A percentile compares a stretch with the other conserved stretches of the same genome.
Conservation (phyloP, 2,113 vertebrate species). For the Crotalus helleri region DNA sequence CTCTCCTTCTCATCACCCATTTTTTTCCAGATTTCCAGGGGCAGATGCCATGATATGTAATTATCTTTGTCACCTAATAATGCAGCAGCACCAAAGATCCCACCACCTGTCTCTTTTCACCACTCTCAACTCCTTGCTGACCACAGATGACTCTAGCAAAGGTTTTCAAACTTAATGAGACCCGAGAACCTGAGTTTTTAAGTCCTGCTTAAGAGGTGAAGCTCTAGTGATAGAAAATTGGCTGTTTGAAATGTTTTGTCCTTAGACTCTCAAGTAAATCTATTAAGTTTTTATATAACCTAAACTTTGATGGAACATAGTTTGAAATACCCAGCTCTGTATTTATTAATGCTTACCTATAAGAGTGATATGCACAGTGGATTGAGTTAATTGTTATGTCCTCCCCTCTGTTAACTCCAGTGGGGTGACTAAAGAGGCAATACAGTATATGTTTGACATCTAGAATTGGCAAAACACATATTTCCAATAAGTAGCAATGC, state of each 20-base stretch:
- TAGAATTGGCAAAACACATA: neutral
- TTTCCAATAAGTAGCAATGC: neutral
- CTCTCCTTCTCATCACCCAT: neutral
- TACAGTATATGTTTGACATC: neutral
- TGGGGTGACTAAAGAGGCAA: neutral
- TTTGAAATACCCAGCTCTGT: too few species aligned
- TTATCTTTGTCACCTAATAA: neutral
- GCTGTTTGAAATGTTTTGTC: neutral
- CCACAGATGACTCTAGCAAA: neutral
- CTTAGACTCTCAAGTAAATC: neutral
- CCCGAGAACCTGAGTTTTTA: neutral
- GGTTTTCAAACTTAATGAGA: neutral
- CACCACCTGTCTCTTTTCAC: neutral
- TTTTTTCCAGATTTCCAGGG: neutral
- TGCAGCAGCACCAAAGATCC: neutral
- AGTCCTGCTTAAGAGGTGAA: neutral
- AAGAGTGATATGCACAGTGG: too few species aligned
- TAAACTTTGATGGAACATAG: too few species aligned
- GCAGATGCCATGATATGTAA: neutral
- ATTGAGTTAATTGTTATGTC: neutral
- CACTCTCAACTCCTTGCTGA: neutral
- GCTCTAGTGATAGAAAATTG: neutral
- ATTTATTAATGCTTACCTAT: too few species aligned
- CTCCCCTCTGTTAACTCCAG: neutral
- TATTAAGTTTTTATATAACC: neutral